These are phyloP conservation scores for Ceyx cyanopectus DNA, from an alignment of 2,113 vertebrate species.

Conservation along the genomic window DNA sequence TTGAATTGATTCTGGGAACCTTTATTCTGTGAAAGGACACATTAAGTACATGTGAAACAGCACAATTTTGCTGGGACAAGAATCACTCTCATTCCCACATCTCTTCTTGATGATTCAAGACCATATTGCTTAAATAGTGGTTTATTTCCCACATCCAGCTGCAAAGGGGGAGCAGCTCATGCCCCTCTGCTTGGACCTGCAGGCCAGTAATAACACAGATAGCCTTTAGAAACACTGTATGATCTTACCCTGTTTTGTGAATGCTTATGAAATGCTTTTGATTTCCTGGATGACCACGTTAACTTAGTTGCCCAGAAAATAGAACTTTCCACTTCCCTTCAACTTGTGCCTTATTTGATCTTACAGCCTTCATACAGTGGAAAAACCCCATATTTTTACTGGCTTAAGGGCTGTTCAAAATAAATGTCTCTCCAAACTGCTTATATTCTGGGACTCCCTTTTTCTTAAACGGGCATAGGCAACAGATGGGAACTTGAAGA, in stretches of 20 bases:
- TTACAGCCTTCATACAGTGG: not conserved
- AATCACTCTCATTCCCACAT: not conserved
- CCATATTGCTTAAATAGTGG: not conserved
- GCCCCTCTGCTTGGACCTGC: not conserved
- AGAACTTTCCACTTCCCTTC: not conserved
- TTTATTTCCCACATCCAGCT: not conserved
- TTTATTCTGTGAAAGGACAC: not conserved
- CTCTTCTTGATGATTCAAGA: not conserved
- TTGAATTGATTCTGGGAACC: not conserved
- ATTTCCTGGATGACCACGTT: not conserved
- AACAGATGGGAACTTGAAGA: constrained; percentile 4
- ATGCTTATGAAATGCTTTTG: not conserved
- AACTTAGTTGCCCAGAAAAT: not conserved
- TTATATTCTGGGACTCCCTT: not conserved
- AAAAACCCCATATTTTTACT: not conserved
- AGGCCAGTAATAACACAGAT: not conserved
- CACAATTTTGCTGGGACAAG: not conserved
- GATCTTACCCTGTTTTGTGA: not conserved
- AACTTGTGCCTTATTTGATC: not conserved
- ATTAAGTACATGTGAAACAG: not conserved
- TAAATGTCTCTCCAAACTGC: not conserved
- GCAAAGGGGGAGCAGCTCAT: not conserved
- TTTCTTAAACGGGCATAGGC: not conserved
- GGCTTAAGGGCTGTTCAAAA: not conserved
- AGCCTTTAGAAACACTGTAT: not conserved